Evolutionary conservation across 2,113 vertebrate species (phyloP).

Genomic region (Anarhynchus alexandrinus): DNA sequence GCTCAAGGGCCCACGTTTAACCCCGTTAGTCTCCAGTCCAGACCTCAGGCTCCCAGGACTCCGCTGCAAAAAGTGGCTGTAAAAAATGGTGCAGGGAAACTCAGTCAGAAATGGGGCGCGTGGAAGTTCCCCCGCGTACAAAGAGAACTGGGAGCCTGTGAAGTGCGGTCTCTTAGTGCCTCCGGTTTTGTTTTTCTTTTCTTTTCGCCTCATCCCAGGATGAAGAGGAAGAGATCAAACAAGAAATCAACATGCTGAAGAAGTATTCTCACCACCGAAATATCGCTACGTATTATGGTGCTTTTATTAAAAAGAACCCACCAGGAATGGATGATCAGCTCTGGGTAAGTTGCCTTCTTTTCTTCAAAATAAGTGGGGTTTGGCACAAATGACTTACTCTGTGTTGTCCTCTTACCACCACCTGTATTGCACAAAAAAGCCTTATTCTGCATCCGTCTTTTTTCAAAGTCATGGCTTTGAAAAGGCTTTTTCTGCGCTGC

Average conservation of each 20-base stretch:
- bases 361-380: background rate
- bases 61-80: background rate
- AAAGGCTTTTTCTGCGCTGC: background rate
- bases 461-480: background rate
- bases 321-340: conserved; percentile 97
- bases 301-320: conserved; percentile 98
- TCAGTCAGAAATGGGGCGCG: fast-evolving
- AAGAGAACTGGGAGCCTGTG: background rate
- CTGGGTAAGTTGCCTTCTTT: conserved; percentile 80
- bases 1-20: background rate
- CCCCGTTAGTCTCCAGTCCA: background rate
- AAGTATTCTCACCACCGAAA: conserved; percentile 99
- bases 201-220: conserved; percentile 74
- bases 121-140: background rate
- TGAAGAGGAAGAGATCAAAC: conserved; percentile 99
- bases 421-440: background rate
- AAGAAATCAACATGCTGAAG: conserved; percentile 99
- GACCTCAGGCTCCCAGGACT: background rate
- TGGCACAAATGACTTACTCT: background rate
- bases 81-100: background rate
- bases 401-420: background rate
- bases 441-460: background rate
- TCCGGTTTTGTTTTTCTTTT: background rate
- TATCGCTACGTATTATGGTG: conserved; percentile 97
- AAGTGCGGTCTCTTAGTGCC: background rate